Evolutionary conservation across 2,888 invertebrate species (phyloP), one percentile per base, ranked within the genome.

Genomic region (Drosophila mettleri): DNA sequence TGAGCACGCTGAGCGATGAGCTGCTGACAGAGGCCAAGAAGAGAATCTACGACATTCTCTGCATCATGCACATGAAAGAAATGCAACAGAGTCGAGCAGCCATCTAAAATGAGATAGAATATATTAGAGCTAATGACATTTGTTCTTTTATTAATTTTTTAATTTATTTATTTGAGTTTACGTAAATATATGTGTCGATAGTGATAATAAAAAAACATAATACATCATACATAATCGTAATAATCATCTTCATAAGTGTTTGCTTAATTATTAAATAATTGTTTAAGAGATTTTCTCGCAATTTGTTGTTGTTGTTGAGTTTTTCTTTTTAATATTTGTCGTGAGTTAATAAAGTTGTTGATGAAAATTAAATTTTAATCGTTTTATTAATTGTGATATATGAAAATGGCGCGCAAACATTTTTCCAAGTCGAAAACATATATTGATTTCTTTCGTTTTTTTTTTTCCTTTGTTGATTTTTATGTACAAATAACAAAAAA

Each of bases 191-290:
- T 85, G 88, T 81, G 74, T 86, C 82, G 76, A 85, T 85, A 86
- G 68, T 86, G 88, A 84, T 87, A 81, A 84, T 89, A 88, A 90
- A 81, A 82, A 90, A 90, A 88, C 86, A 90, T 83, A 90, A 89
- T 88, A 89, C 80, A 78, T 86, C 72, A 85, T 86, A 82, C 72
- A 85, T 86, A 82, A 84, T 88, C 74, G 78, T 81, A 79, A 77
- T 80, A 76, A 80, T 80, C 71, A 77, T 86, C 62, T 75, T 78
- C 57, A 76, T 67, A 80, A 67, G 61, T 80, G 69, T 80, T 78
- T 59, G 67, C 85, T 86, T 83, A 86, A 83, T 61, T 83, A 83
- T 78, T 80, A 83, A 80, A 86, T 83, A 83, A 86, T 83, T 83
- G 65, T 76, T 76, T 75, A 78, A 80, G 78, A 83, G 80, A 83